phyloP scores from a whole-genome alignment of 2,888 invertebrate species.

The Protodeltote pygarga region DNA sequence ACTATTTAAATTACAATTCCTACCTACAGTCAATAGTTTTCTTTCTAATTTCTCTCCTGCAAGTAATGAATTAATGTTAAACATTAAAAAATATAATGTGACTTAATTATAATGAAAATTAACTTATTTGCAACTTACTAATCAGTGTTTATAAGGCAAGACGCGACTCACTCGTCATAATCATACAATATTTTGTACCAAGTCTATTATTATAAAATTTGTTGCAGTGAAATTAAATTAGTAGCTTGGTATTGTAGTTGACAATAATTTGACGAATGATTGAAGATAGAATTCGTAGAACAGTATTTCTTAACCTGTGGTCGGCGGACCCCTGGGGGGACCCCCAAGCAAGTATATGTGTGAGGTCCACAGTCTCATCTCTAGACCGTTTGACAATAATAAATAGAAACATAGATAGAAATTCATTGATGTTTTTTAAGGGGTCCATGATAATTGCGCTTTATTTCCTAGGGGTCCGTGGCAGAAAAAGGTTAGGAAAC shows the following conservation, averaged over 20 bases:
- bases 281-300: conserved; percentile 5
- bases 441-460: no score
- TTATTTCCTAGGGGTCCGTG: no score
- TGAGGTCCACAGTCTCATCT: no score
- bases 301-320: no score
- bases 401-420: no score
- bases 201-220: conserved; percentile 15
- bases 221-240: background rate
- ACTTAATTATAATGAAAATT: conserved; percentile 19
- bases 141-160: conserved; percentile 43
- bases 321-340: no score
- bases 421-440: no score
- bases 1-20: conserved; percentile 29
- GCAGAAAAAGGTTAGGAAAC: no score
- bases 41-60: conserved; percentile 21
- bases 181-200: conserved; percentile 39
- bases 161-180: conserved; percentile 36
- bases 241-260: conserved; percentile 29
- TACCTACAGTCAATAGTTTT: conserved; percentile 33
- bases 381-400: no score
- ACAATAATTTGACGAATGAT: conserved; percentile 13
- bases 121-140: conserved; percentile 25
- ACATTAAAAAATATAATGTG: conserved; percentile 10
- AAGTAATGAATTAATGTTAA: conserved; percentile 9
- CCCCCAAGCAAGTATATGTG: no score